Conservation (phyloP, 2,888 invertebrate genomes). For the Didymodactylos carnosus region DNA sequence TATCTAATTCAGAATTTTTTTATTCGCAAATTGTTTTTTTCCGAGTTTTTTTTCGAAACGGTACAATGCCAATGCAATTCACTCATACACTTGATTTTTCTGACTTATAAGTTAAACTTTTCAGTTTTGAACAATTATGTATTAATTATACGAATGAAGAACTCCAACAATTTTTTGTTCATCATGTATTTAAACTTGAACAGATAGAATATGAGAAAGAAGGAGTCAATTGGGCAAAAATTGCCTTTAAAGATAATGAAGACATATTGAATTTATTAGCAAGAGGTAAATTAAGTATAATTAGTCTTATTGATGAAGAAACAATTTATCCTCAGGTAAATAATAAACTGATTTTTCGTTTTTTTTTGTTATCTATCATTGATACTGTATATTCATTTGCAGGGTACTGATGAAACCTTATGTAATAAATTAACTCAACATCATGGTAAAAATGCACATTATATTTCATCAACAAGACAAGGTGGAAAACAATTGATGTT, state of each 20-base stretch:
- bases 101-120: constrained; percentile 10
- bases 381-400: constrained; percentile 18
- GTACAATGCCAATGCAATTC: too few species aligned
- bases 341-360: too few species aligned
- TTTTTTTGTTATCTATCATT: too few species aligned
- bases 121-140: constrained; percentile 89
- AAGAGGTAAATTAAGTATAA: constrained; percentile 63
- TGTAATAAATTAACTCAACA: constrained; percentile 86
- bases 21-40: too few species aligned
- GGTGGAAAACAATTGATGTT: background rate
- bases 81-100: too few species aligned
- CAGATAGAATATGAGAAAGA: constrained; percentile 80
- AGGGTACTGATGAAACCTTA: constrained; percentile 90
- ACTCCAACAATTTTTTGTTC: constrained; percentile 52
- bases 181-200: constrained; percentile 89
- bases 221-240: constrained; percentile 89
- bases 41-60: too few species aligned
- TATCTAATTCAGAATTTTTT: too few species aligned
- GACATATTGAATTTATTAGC: constrained; percentile 96
- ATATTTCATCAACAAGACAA: background rate
- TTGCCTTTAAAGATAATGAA: constrained; percentile 95
- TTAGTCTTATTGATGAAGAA: constrained; percentile 86
- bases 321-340: constrained; percentile 50
- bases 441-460: constrained; percentile 43
- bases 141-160: constrained; percentile 99